Evolutionary conservation across 2,797 vertebrate species (phyloP).

Genomic region (Spinibarbus caldwelli): DNA sequence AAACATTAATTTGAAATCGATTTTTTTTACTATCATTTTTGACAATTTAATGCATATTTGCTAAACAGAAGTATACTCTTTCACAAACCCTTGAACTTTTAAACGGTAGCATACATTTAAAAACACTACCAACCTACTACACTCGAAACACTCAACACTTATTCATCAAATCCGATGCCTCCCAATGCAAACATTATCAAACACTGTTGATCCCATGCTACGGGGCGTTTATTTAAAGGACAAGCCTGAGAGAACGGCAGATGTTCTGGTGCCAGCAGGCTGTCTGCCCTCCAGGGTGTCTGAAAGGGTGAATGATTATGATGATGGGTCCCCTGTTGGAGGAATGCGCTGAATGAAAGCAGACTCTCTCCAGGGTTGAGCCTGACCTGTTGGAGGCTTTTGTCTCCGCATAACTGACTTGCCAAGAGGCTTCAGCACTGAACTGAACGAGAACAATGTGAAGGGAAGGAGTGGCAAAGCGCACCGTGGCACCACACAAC

Average conservation of each 20-base stretch:
- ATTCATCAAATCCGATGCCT: background rate
- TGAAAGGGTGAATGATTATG: constrained; percentile 49
- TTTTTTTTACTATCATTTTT: background rate
- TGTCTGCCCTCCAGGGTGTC: constrained; percentile 37
- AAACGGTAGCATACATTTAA: background rate
- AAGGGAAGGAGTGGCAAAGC: constrained; percentile 17
- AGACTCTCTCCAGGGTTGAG: constrained; percentile 39
- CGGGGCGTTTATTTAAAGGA: constrained; percentile 25
- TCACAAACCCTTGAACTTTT: background rate
- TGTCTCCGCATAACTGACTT: constrained; percentile 51
- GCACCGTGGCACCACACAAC: constrained; percentile 20
- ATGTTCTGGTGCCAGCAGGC: constrained; percentile 50
- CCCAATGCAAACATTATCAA: background rate
- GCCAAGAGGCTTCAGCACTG: constrained; percentile 31
- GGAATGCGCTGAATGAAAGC: constrained; percentile 53
- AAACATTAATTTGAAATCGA: background rate
- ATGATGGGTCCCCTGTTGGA: constrained; percentile 56
- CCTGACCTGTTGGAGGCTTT: constrained; percentile 50
- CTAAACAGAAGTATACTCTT: background rate
- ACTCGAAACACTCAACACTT: background rate
- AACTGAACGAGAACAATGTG: constrained; percentile 51
- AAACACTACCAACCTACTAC: background rate
- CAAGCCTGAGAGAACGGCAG: constrained; percentile 30
- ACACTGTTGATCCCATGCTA: background rate
- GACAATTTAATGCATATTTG: background rate